Conservation (phyloP, 35 echinoderm and acorn worm genomes). For the Apostichopus californicus region DNA sequence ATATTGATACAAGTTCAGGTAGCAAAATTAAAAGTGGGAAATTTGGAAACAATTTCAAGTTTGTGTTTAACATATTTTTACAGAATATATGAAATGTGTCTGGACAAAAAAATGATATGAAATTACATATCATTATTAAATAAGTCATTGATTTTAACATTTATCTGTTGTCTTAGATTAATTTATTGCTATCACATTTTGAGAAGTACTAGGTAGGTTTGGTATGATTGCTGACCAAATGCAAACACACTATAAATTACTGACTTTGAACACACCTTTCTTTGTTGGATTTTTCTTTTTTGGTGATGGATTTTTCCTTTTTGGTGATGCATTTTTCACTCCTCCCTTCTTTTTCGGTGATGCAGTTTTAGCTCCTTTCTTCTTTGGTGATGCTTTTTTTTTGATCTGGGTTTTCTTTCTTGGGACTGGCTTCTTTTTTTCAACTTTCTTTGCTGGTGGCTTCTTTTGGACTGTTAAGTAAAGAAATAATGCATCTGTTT, state of each 20-base stretch:
- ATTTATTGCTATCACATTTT: too few species aligned
- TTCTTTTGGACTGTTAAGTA: not conserved
- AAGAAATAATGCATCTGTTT: too few species aligned
- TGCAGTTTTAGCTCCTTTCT: constrained; percentile 31
- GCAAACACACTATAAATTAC: too few species aligned
- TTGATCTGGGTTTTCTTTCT: constrained; percentile 33
- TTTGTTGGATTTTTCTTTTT: constrained; percentile 25
- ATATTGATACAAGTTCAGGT: not conserved
- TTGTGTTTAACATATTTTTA: not conserved
- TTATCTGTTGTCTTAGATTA: too few species aligned
- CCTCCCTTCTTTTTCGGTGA: constrained; percentile 17
- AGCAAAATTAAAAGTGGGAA: not conserved
- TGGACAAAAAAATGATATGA: too few species aligned
- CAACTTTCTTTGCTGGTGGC: not conserved
- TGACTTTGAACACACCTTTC: not conserved
- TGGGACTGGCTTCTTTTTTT: constrained; percentile 12
- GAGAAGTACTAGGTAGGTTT: too few species aligned
- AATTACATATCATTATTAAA: not conserved
- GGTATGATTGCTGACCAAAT: too few species aligned
- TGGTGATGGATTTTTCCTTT: constrained; percentile 9
- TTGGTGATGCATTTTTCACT: constrained; percentile 17
- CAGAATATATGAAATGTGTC: too few species aligned
- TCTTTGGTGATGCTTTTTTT: constrained; percentile 17
- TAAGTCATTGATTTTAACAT: not conserved
- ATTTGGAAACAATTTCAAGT: not conserved